Base-by-base conservation (phyloP, 2,888 invertebrate species). In the Lymantria monacha region DNA sequence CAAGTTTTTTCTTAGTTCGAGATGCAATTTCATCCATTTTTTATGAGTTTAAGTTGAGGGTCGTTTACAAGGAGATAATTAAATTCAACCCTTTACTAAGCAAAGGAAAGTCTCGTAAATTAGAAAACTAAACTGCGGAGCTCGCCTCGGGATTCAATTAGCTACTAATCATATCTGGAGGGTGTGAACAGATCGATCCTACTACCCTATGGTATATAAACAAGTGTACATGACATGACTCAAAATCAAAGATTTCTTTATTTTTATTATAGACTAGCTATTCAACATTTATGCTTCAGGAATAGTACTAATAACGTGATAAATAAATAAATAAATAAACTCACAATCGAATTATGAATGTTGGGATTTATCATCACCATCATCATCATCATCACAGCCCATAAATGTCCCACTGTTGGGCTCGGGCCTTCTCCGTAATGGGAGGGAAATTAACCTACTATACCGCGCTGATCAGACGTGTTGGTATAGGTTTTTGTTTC, bases 81-180 rank as follows among this genome's bases (percentile, higher is more conserved):
- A 87, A 89, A 90, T 87, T 85, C 80, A 86, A 90, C 89, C 88
- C 89, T 87, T 87, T 76, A 79, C 83, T 82, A 75, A 78, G 81
- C 78, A 81, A 81, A 86, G 83, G 83, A 84, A 83, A 89, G 85
- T 81, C 87, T 81, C 85, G 87, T 85, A 89, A 89, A 91, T 90
- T 90, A 86, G 88, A 90, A 90, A 90, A 91, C 90, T 90, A 90
- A 91, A 90, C 91, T 88, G 82, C 79, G 85, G 83, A 86, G 87
- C 87, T 84, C 89, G 82, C 87, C 88, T 89, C 84, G 81, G 75
- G 81, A 89, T 91, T 90, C 87, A 90, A 91, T 91, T 90, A 90
- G 87, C 81, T 81, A 81, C 86, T 91, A 91, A 91, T 90, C 91
- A 91, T 90, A 91, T 91, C 85, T 90, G 78, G 84, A 87, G 90